Base-by-base conservation (phyloP, 2,113 vertebrate species). In the Lontra canadensis region DNA sequence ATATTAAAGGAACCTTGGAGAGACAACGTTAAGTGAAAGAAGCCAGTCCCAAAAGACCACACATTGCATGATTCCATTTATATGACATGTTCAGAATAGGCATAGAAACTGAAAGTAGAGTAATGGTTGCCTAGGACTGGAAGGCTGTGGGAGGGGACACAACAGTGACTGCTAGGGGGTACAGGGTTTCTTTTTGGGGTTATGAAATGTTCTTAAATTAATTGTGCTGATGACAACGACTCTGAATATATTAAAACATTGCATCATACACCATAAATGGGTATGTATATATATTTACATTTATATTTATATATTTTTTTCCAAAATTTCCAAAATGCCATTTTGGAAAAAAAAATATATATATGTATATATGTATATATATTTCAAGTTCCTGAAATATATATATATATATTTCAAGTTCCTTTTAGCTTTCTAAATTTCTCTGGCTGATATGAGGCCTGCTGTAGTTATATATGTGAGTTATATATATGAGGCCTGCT, bases 191-290 rank as follows among this genome's bases (percentile, higher is more conserved):
- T 55, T 55, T 52, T 55, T 17, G 52, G 52, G 17, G 52, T 55
- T 55, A 84, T 80, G 69, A 90, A 94, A 90, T 88, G 34, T 25
- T 81, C 82, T 82, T 79, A 91, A 96, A 88, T 81, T 80, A 85
- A 87, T 49, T 73, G 42, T 89, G 36, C 29, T 84, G 6, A 80
- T 96, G 94, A 76, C 21, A 55, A 81, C 36, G 92, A 90, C 84
- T 90, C 67, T 29, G 52, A 93, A 83, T 49, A 73, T 73, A 81
- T 34, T 81, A 86, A 92, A 86, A 86, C 6, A 57, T 52, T 21
- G 52, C 3, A 39, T 20, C 79, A 6, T 73, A 34, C 11, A 73
- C 26, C 55, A 61, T 92, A 92, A 73, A 89, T 25, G 10, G 47
- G 29, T 80, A 31, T 65, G 52, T 55, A 55, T 55, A 5, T 55